phyloP scores from a whole-genome alignment of 2,113 vertebrate genomes.

The Globicephala melas region DNA sequence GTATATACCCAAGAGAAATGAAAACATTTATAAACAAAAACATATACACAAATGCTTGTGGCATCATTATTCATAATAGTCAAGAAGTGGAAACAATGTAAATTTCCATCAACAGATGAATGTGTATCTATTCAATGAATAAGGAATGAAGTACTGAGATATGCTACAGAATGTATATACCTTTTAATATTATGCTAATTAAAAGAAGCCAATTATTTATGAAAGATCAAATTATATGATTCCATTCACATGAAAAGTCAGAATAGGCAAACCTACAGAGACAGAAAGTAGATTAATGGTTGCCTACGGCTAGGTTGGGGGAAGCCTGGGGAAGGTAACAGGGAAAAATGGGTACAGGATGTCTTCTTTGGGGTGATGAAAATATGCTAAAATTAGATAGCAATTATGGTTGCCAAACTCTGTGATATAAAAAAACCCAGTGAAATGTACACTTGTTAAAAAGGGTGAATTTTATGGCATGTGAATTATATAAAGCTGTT shows the following conservation, averaged over 20 bases:
- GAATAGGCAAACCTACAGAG: background rate
- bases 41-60: background rate
- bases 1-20: background rate
- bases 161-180: background rate
- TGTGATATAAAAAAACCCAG: background rate
- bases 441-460: background rate
- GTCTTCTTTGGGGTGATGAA: background rate
- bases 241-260: background rate
- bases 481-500: background rate
- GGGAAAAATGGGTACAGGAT: background rate
- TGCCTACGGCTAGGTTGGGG: background rate
- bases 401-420: background rate
- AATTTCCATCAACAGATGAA: background rate
- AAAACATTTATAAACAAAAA: background rate
- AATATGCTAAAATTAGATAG: conserved; percentile 4
- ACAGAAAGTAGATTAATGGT: background rate
- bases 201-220: background rate
- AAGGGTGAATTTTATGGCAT: background rate
- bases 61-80: background rate
- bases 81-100: background rate
- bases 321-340: background rate
- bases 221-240: background rate
- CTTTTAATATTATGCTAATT: background rate
- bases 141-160: background rate
- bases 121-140: background rate